Percentiles rank a stretch among this genome's conserved stretches.
phyloP scores from a whole-genome alignment of 2,113 vertebrate species.

The Ginglymostoma cirratum region DNA sequence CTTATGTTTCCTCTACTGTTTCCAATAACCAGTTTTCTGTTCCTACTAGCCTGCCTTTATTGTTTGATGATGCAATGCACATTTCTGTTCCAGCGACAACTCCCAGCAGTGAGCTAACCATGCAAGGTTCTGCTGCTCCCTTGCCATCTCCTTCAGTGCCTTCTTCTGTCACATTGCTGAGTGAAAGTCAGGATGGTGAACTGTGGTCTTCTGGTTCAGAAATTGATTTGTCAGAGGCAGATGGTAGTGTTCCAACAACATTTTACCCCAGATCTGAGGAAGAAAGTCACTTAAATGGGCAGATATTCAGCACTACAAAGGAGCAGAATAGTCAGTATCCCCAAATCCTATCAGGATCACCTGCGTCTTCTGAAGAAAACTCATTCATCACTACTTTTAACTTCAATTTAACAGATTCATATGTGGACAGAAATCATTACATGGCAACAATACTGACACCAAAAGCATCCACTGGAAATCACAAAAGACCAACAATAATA shows the following conservation, averaged over 20 bases:
- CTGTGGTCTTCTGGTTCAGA: constrained; percentile 49
- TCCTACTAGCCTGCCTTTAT: constrained; percentile 49
- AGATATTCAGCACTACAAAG: constrained; percentile 55
- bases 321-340: constrained; percentile 55
- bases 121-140: constrained; percentile 47
- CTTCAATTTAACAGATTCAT: constrained; percentile 45
- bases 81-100: constrained; percentile 61
- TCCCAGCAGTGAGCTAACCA: constrained; percentile 49
- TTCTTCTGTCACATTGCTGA: constrained; percentile 50
- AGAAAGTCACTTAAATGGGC: constrained; percentile 57
- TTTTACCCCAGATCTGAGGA: constrained; percentile 62
- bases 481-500: constrained; percentile 47
- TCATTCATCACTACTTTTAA: constrained; percentile 43
- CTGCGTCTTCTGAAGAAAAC: constrained; percentile 50
- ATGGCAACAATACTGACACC: constrained; percentile 38
- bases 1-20: constrained; percentile 46
- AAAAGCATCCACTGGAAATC: constrained; percentile 45
- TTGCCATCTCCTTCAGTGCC: constrained; percentile 52
- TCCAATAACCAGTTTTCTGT: constrained; percentile 46
- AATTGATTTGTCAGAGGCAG: constrained; percentile 55
- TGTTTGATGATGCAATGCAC: constrained; percentile 50
- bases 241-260: constrained; percentile 69
- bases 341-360: constrained; percentile 49
- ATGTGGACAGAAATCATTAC: constrained; percentile 43
- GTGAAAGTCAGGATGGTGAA: constrained; percentile 49